phyloP scores from a whole-genome alignment of 1,140 invertebrate genomes.

The Nylanderia fulva region DNA sequence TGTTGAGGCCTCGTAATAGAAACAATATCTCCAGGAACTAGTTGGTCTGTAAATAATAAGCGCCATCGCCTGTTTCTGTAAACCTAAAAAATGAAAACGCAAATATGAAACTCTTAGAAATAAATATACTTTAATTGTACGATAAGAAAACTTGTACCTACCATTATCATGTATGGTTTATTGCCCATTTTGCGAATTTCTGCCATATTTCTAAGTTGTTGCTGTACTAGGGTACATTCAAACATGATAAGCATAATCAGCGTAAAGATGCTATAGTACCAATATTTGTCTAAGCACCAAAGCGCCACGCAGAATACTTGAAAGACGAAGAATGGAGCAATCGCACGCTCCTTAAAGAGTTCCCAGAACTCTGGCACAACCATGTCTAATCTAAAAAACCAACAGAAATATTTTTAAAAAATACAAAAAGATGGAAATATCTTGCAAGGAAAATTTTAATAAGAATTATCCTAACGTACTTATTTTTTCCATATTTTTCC shows the following conservation, averaged over 20 bases:
- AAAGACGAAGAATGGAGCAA: conserved; percentile 98
- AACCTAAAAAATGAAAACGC: conserved; percentile 87
- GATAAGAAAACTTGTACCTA: conserved; percentile 75
- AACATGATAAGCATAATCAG: conserved; percentile 99
- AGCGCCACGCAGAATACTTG: conserved; percentile 98
- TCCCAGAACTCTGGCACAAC: conserved; percentile 98
- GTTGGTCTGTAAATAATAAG: conserved; percentile 93
- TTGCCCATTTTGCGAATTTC: conserved; percentile 99
- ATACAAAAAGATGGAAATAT: background rate
- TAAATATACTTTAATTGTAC: too few species aligned
- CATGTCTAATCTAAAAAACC: conserved; percentile 92
- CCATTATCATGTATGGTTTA: conserved; percentile 96
- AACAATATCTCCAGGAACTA: conserved; percentile 98
- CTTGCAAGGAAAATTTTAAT: background rate
- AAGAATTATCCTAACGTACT: conserved; percentile 85
- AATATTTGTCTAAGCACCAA: conserved; percentile 99
- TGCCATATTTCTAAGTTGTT: conserved; percentile 99
- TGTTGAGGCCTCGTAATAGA: conserved; percentile 96
- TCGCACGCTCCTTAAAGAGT: conserved; percentile 98
- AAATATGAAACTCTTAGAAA: background rate
- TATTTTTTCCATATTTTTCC: conserved; percentile 95
- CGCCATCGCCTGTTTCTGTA: conserved; percentile 98
- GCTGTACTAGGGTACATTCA: conserved; percentile 99
- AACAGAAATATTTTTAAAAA: conserved; percentile 53
- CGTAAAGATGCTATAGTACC: conserved; percentile 99